phyloP scores from a whole-genome alignment of 2,113 vertebrate genomes.

The Pogona vitticeps region DNA sequence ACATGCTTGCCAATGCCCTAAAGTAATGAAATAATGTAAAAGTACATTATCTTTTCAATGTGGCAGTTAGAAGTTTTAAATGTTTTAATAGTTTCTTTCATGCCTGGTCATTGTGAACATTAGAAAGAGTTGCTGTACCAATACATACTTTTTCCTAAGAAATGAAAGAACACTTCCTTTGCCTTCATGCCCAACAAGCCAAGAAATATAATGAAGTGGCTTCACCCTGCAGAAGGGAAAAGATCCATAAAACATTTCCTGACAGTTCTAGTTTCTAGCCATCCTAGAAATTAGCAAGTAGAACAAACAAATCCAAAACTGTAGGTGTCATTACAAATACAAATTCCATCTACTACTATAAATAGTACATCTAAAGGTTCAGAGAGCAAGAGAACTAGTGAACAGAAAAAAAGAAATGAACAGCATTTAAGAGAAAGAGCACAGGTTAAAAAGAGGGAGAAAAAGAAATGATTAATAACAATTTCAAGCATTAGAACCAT shows the following conservation, averaged over 20 bases:
- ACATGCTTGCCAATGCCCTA: background rate
- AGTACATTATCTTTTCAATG: background rate
- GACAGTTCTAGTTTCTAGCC: background rate
- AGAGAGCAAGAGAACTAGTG: background rate
- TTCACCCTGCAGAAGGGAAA: slow-evolving; percentile 84
- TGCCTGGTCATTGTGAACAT: slow-evolving; percentile 22
- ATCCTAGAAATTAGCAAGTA: slow-evolving; percentile 36
- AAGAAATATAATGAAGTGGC: slow-evolving; percentile 95
- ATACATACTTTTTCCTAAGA: slow-evolving; percentile 91
- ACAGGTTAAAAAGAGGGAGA: too few species aligned
- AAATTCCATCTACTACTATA: background rate
- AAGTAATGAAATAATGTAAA: background rate
- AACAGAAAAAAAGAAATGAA: background rate
- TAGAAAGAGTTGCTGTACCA: background rate
- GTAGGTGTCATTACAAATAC: background rate
- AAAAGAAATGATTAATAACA: too few species aligned
- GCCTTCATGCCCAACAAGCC: slow-evolving; percentile 96
- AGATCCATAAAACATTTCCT: slow-evolving; percentile 35
- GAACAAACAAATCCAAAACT: slow-evolving; percentile 33
- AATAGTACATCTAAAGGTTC: slow-evolving; percentile 36
- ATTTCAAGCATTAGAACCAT: too few species aligned
- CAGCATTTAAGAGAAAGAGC: background rate
- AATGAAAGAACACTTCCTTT: slow-evolving; percentile 93
- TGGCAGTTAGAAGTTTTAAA: background rate
- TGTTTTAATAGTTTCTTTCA: slow-evolving; percentile 16